Percentiles rank a stretch among this genome's conserved stretches.
These are phyloP conservation scores for Epinephelus moara DNA, from an alignment of 2,113 vertebrate species.

Conservation along the genomic window DNA sequence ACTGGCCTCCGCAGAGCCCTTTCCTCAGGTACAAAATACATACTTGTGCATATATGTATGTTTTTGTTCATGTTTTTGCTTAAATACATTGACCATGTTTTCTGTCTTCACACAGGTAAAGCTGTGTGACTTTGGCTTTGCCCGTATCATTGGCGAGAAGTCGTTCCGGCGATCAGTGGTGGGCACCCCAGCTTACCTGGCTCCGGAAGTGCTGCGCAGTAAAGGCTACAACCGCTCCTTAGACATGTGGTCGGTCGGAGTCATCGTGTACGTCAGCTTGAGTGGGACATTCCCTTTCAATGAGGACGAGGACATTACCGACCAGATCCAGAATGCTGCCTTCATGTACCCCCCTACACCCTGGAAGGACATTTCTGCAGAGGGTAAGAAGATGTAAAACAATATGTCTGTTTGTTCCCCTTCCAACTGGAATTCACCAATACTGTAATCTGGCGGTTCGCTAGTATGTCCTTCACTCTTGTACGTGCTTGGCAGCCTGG, in stretches of 20 bases:
- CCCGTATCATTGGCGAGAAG: constrained; percentile 98
- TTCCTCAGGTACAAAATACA: constrained; percentile 90
- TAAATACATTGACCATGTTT: neutral
- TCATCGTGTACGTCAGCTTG: constrained; percentile 97
- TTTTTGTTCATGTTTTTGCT: neutral
- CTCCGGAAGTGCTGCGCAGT: constrained; percentile 95
- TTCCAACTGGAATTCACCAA: neutral
- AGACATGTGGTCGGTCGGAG: constrained; percentile 99
- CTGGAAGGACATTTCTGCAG: constrained; percentile 96
- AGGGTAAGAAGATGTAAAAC: constrained; percentile 85
- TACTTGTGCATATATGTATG: neutral
- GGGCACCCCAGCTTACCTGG: constrained; percentile 96
- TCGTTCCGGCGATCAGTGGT: constrained; percentile 97
- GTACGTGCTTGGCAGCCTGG: neutral
- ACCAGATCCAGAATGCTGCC: constrained; percentile 98
- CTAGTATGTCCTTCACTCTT: neutral
- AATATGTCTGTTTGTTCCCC: neutral
- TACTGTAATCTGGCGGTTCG: neutral
- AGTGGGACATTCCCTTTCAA: constrained; percentile 98
- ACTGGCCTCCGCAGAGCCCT: constrained; percentile 96
- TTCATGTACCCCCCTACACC: constrained; percentile 98
- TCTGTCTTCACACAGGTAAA: constrained; percentile 88
- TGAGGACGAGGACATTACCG: constrained; percentile 98
- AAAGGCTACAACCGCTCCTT: constrained; percentile 98
- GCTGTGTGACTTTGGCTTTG: constrained; percentile 97